Evolutionary conservation across 2,797 vertebrate species (phyloP), one percentile per base, ranked within the genome.

Genomic region (Pelobates cultripes): DNA sequence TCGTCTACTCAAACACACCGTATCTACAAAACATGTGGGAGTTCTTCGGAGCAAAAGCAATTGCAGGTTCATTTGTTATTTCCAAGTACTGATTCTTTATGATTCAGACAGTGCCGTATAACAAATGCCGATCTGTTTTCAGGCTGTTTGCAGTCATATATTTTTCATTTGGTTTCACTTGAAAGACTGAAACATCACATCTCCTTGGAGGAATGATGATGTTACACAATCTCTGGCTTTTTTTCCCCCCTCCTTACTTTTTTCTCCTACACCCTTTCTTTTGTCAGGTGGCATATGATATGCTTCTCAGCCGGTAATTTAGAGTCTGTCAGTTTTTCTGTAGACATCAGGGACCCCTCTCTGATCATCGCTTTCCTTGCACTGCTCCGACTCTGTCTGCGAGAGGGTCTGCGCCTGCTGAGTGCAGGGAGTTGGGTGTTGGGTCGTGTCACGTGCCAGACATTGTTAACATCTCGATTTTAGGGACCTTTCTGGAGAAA

Each of bases 11-110:
- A 85, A 88, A 85, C 82, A 77, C 55, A 57, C 9, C 13, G 55
- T 77, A 77, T 85, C 87, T 88, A 82, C 90, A 90, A 86, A 90
- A 89, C 93, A 85, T 87, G 4, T 86, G 91, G 92, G 91, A 91
- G 78, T 90, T 92, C 86, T 75, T n/a, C 0, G 91, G 88, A 92
- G 88, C 92, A 89, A 57, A 91, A 92, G 92, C 91, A 91, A 92
- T 92, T 86, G 86, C 86, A 78, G 87, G 84, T 89, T 93, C 86
- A 92, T 92, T 92, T 93, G 87, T 93, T 90, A 92, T 90, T 92
- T 92, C 90, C 91, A 89, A 90, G 87, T 89, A 89, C 86, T 89
- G 89, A 89, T 91, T 92, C 89, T 89, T 91, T 90, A 84, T 76
- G 86, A 87, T 89, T 89, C 87, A 83, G 86, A 86, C 81, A 74